Percentiles rank a stretch among this genome's conserved stretches.
These are phyloP conservation scores for Pagetopsis macropterus DNA, from an alignment of 2,797 vertebrate species.

Conservation along the genomic window DNA sequence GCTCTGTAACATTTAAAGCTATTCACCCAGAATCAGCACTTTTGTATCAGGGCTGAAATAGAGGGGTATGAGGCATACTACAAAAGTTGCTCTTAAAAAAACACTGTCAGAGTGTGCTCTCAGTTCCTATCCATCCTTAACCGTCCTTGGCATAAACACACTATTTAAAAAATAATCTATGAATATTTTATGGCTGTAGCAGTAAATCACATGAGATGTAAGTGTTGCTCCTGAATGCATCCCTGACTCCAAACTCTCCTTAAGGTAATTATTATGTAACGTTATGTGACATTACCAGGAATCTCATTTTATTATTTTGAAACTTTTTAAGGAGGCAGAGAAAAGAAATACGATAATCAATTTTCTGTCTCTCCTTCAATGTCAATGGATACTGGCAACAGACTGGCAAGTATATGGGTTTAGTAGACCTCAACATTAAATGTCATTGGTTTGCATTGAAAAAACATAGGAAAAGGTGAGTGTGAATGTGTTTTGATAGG, in stretches of 20 bases:
- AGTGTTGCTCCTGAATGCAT: slow-evolving; percentile 10
- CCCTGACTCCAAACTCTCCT: slow-evolving; percentile 1
- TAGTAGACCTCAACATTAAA: background rate
- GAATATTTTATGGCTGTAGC: slow-evolving; percentile 44
- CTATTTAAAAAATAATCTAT: slow-evolving; percentile 27
- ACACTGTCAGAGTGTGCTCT: slow-evolving; percentile 6
- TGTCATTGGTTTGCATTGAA: background rate
- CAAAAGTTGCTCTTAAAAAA: background rate
- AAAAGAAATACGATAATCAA: slow-evolving; percentile 19
- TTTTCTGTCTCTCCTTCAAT: slow-evolving; percentile 13
- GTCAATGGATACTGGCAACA: slow-evolving; percentile 14
- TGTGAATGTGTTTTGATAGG: background rate
- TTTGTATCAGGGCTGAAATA: no score
- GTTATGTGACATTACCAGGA: slow-evolving; percentile 8
- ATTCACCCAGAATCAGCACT: no score
- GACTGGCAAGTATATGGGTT: slow-evolving; percentile 10
- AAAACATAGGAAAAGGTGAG: background rate
- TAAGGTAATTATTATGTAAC: slow-evolving; percentile 3
- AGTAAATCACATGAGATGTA: slow-evolving; percentile 26
- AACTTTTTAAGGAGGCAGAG: slow-evolving; percentile 9
- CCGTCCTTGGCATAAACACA: slow-evolving; percentile 16
- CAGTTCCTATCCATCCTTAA: background rate
- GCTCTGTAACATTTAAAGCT: no score
- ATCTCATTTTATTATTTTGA: slow-evolving; percentile 46
- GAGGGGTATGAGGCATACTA: no score